Conservation (phyloP, 2,113 vertebrate genomes). For the Heliornis fulica region DNA sequence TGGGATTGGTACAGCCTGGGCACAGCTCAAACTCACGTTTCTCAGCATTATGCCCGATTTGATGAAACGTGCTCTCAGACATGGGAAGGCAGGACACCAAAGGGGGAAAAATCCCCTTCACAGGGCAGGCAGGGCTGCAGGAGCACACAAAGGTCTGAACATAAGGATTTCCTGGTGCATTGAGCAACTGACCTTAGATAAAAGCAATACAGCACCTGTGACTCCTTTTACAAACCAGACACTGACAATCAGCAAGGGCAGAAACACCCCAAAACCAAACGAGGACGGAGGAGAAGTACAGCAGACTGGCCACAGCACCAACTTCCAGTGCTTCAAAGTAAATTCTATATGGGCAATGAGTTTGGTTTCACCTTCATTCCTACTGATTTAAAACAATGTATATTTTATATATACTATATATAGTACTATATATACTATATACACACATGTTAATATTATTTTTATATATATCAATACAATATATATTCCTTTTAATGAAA, state of each 20-base stretch:
- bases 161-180: neutral
- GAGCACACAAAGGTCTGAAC: neutral
- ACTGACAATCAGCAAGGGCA: neutral
- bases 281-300: neutral
- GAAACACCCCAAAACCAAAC: neutral
- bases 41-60: neutral
- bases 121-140: neutral
- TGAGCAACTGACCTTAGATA: neutral
- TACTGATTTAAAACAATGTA: neutral
- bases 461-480: too few relatives aligned
- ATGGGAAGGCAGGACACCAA: neutral
- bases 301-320: neutral
- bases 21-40: neutral
- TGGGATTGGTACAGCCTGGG: neutral
- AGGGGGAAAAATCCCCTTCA: neutral
- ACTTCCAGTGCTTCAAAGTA: neutral
- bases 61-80: neutral
- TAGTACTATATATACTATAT: too few relatives aligned
- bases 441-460: too few relatives aligned
- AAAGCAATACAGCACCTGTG: neutral
- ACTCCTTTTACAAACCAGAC: neutral
- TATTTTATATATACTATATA: too few relatives aligned
- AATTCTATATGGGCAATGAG: neutral
- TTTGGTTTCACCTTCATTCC: neutral
- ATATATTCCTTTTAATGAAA: neutral